phyloP scores from a whole-genome alignment of 2,888 invertebrate species.

The Pristionchus mayeri region DNA sequence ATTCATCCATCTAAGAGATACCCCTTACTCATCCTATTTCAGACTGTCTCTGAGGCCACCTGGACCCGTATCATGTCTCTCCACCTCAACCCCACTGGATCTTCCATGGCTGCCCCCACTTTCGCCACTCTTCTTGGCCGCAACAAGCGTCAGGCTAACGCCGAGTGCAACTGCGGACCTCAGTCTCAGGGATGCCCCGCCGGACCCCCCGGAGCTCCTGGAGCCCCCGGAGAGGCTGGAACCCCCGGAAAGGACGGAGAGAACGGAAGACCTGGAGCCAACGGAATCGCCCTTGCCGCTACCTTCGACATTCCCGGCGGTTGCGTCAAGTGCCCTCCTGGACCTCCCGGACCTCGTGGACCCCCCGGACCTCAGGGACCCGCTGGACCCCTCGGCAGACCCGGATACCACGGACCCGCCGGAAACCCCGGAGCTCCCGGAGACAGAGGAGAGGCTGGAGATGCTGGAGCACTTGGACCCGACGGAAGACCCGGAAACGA shows the following conservation, averaged over 20 bases:
- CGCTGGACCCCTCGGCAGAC: conserved; percentile 61
- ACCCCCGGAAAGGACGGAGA: conserved; percentile 63
- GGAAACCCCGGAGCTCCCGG: conserved; percentile 49
- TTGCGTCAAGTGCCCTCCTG: conserved; percentile 64
- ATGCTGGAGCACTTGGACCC: conserved; percentile 33
- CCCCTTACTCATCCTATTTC: not conserved
- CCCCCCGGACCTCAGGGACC: conserved; percentile 61
- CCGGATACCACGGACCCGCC: conserved; percentile 61
- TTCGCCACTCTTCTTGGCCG: conserved; percentile 64
- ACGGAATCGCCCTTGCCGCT: conserved; percentile 64
- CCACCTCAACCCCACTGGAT: conserved; percentile 63
- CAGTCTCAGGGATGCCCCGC: conserved; percentile 66
- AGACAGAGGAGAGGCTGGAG: conserved; percentile 48
- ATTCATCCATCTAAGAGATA: not conserved
- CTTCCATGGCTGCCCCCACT: conserved; percentile 57
- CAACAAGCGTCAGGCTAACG: conserved; percentile 59
- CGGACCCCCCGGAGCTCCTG: conserved; percentile 68
- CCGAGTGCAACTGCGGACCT: conserved; percentile 67
- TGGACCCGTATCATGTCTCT: conserved; percentile 63
- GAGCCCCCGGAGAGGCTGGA: conserved; percentile 62
- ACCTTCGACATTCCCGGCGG: conserved; percentile 69
- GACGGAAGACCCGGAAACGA: conserved; percentile 47
- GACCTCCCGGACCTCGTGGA: conserved; percentile 64
- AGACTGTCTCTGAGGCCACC: conserved; percentile 63
- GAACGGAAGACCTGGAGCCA: conserved; percentile 64